Evolutionary conservation across 1,140 invertebrate species (phyloP).

Genomic region (Thalassaphorura encarpata): DNA sequence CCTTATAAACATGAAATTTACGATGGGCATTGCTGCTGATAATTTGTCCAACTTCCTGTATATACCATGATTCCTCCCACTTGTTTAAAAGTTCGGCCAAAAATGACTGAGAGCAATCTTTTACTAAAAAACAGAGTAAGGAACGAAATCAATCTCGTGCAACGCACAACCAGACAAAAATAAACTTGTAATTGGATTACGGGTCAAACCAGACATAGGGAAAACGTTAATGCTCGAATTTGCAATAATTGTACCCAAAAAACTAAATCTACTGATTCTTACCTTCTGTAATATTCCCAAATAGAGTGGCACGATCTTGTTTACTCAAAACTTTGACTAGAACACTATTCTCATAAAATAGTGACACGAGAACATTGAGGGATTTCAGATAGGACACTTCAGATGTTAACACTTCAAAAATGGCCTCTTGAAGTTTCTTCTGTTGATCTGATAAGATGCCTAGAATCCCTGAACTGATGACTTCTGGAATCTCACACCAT

Average conservation of each 20-base stretch:
- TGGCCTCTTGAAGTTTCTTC: slow-evolving; percentile 65
- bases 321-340: slow-evolving; percentile 58
- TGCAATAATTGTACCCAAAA: neutral
- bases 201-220: neutral
- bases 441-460: slow-evolving; percentile 31
- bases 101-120: slow-evolving; percentile 67
- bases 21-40: slow-evolving; percentile 17
- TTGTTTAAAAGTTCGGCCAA: slow-evolving; percentile 74
- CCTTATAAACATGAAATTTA: slow-evolving; percentile 22
- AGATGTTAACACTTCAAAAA: slow-evolving; percentile 91
- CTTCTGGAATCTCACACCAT: slow-evolving; percentile 90
- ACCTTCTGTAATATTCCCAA: slow-evolving; percentile 63
- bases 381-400: slow-evolving; percentile 95
- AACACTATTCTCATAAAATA: slow-evolving; percentile 71
- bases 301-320: slow-evolving; percentile 64
- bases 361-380: slow-evolving; percentile 72
- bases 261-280: too few relatives aligned
- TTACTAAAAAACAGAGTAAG: too few relatives aligned
- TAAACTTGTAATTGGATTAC: neutral
- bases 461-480: slow-evolving; percentile 41
- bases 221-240: too few relatives aligned
- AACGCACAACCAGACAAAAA: neutral
- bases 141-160: too few relatives aligned
- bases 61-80: slow-evolving; percentile 59
- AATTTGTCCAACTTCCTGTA: slow-evolving; percentile 29